These are phyloP conservation scores for Flexamia atlantica DNA, from an alignment of 2,888 invertebrate species.

Conservation along the genomic window DNA sequence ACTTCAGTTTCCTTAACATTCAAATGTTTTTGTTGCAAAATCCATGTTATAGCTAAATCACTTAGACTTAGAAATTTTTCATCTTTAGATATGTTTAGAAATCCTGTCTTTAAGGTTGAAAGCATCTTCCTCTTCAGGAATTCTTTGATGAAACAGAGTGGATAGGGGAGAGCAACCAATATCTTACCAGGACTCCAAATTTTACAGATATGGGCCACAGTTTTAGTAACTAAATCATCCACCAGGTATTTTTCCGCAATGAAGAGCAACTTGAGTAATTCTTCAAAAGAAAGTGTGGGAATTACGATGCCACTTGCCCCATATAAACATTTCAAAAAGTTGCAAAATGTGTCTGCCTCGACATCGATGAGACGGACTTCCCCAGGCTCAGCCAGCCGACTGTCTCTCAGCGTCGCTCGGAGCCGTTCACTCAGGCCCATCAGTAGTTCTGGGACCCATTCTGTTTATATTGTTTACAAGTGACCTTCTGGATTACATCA, in stretches of 20 bases:
- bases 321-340: conserved; percentile 29
- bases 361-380: conserved; percentile 1
- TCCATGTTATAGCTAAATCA: not conserved
- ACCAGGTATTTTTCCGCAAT: conserved; percentile 7
- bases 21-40: not conserved
- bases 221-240: not conserved
- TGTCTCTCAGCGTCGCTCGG: not conserved
- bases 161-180: not conserved
- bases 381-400: not conserved
- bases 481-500: conserved; percentile 8
- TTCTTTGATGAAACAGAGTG: not conserved
- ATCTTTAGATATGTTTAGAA: not conserved
- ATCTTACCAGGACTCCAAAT: not conserved
- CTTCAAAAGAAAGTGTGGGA: conserved; percentile 16
- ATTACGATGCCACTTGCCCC: not conserved
- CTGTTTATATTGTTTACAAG: not conserved
- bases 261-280: not conserved
- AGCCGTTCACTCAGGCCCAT: conserved; percentile 1
- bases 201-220: not conserved
- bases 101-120: too few species aligned
- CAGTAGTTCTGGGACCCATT: not conserved
- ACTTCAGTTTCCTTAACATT: not conserved
- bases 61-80: not conserved
- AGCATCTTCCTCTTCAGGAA: not conserved
- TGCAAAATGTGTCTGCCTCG: not conserved